Percentiles rank a stretch among this genome's conserved stretches.
Conservation (phyloP, 2,888 invertebrate species). For the Macrophya alboannulata region DNA sequence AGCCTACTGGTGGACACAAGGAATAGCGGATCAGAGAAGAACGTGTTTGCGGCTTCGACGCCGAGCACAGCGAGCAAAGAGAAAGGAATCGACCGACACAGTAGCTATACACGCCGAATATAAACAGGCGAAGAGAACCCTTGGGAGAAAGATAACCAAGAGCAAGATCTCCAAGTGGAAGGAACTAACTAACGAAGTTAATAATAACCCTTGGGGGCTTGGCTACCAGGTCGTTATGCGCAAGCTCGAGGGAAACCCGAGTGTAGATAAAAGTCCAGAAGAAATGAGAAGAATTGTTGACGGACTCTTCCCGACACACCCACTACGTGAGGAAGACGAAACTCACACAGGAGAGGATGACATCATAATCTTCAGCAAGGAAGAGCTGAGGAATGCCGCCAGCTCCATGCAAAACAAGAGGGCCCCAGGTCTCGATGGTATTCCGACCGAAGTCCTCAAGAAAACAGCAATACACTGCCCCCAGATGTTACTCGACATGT, state of each 20-base stretch:
- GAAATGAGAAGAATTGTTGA: too few relatives aligned
- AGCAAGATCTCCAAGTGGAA: conserved; percentile 56
- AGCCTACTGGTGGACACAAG: conserved; percentile 49
- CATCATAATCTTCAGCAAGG: not conserved
- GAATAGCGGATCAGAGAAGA: conserved; percentile 14
- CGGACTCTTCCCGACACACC: conserved; percentile 52
- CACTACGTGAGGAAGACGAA: not conserved
- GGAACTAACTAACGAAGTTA: conserved; percentile 45
- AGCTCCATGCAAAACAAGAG: not conserved
- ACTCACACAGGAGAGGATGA: not conserved
- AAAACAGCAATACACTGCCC: conserved; percentile 38
- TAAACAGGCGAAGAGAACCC: conserved; percentile 29
- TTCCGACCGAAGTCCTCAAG: conserved; percentile 64
- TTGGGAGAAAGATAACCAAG: conserved; percentile 15
- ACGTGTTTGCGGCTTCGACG: conserved; percentile 17
- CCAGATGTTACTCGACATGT: too few relatives aligned
- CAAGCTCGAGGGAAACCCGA: not conserved
- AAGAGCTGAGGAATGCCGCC: conserved; percentile 4
- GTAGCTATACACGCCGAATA: not conserved
- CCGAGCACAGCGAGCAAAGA: conserved; percentile 43
- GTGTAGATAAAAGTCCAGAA: too few relatives aligned
- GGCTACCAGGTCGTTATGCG: not conserved
- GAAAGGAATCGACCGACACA: not conserved
- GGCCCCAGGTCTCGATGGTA: conserved; percentile 42
- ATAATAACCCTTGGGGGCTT: conserved; percentile 58